Conservation (phyloP, 2,113 vertebrate genomes). For the Atrichornis clamosus region DNA sequence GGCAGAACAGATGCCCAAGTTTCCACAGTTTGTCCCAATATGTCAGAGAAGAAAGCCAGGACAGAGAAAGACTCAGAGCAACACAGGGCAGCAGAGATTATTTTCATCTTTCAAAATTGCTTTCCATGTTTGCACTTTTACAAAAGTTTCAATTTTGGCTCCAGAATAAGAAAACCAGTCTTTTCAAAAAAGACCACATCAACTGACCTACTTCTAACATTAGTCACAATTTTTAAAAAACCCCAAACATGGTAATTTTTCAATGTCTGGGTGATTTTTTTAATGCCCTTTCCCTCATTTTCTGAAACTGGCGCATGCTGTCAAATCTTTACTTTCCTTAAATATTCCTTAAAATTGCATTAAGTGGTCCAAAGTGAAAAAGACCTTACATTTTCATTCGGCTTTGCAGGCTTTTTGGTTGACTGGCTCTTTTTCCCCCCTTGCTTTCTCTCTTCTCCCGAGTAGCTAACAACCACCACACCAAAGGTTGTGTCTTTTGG, state of each 20-base stretch:
- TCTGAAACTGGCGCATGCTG: neutral
- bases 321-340: neutral
- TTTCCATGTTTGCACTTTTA: neutral
- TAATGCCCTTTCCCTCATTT: neutral
- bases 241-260: rapidly evolving
- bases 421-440: neutral
- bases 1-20: neutral
- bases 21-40: neutral
- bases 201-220: neutral
- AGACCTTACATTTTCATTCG: neutral
- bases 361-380: neutral
- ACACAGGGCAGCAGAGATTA: neutral
- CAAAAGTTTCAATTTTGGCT: neutral
- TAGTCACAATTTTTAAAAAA: neutral
- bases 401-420: neutral
- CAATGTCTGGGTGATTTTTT: neutral
- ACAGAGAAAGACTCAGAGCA: neutral
- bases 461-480: neutral
- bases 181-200: neutral
- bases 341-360: neutral
- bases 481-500: neutral
- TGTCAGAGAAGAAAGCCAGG: neutral
- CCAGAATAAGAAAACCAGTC: neutral
- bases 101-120: neutral
- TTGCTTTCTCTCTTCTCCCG: neutral